Evolutionary conservation across 1,140 invertebrate genomes (phyloP).

Genomic region (Caenorhabditis latens): DNA sequence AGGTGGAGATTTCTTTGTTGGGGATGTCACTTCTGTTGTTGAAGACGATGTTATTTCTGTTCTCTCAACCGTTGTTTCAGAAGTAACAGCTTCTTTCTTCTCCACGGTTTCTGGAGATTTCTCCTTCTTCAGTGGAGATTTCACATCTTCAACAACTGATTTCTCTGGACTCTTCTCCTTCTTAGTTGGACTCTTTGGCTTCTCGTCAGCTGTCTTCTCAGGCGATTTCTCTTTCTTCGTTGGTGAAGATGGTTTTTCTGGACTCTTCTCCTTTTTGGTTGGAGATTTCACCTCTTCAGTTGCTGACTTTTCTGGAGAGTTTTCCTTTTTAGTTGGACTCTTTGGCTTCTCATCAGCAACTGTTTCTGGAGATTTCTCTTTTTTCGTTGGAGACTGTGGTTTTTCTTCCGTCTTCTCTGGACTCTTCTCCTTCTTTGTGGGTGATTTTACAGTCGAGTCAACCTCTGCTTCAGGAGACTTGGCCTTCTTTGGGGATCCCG

Average conservation of each 20-base stretch:
- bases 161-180: conserved; percentile 35
- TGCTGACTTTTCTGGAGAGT: conserved; percentile 23
- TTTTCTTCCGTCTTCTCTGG: conserved; percentile 9
- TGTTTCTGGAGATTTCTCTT: conserved; percentile 20
- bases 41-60: neutral
- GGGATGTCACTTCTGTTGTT: neutral
- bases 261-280: neutral
- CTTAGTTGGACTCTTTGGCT: conserved; percentile 3
- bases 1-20: conserved; percentile 1
- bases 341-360: neutral
- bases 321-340: neutral
- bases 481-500: neutral
- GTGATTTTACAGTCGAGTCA: neutral
- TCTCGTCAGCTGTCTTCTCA: neutral
- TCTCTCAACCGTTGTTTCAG: neutral
- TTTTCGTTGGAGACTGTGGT: neutral
- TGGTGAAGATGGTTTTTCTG: conserved; percentile 3
- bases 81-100: neutral
- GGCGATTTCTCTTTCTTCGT: neutral
- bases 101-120: too few relatives aligned
- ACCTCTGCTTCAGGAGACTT: conserved; percentile 10
- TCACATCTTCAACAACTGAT: neutral
- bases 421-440: neutral
- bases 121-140: too few relatives aligned
- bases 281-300: conserved; percentile 1